These are phyloP conservation scores for Notechis scutatus DNA, from an alignment of 2,113 vertebrate genomes.

Conservation along the genomic window DNA sequence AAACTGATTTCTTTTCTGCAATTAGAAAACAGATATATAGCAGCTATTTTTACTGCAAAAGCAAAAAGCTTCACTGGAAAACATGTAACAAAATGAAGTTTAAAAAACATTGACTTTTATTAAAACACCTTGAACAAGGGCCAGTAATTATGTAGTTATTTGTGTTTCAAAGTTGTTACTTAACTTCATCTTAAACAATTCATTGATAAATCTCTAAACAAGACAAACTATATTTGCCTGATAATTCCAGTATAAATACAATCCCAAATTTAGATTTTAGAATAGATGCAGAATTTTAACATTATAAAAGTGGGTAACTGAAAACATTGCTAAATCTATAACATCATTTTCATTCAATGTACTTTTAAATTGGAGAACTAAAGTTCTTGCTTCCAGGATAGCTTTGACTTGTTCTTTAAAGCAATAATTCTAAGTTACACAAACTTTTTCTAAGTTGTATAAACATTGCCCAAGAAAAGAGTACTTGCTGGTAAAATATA, in stretches of 20 bases:
- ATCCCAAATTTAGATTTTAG: neutral
- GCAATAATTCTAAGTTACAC: neutral
- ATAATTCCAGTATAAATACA: neutral
- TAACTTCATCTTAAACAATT: neutral
- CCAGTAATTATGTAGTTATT: neutral
- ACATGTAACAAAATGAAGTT: conserved; percentile 52
- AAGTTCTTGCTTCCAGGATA: neutral
- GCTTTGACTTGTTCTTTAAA: neutral
- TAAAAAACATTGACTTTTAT: conserved; percentile 22
- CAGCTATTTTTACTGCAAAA: conserved; percentile 82
- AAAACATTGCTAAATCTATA: neutral
- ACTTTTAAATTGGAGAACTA: neutral
- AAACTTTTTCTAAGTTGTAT: neutral
- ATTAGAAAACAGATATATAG: conserved; percentile 74
- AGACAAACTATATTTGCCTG: neutral
- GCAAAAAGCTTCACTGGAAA: conserved; percentile 69
- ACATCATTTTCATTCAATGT: neutral
- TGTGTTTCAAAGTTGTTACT: neutral
- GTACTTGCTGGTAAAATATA: neutral
- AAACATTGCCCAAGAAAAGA: neutral
- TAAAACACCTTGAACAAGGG: conserved; percentile 49
- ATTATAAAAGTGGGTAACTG: neutral
- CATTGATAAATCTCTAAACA: neutral
- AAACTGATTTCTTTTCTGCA: conserved; percentile 70
- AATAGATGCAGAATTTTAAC: neutral